phyloP scores from a whole-genome alignment of 1,140 invertebrate genomes.

The Zelostemma sp. region DNA sequence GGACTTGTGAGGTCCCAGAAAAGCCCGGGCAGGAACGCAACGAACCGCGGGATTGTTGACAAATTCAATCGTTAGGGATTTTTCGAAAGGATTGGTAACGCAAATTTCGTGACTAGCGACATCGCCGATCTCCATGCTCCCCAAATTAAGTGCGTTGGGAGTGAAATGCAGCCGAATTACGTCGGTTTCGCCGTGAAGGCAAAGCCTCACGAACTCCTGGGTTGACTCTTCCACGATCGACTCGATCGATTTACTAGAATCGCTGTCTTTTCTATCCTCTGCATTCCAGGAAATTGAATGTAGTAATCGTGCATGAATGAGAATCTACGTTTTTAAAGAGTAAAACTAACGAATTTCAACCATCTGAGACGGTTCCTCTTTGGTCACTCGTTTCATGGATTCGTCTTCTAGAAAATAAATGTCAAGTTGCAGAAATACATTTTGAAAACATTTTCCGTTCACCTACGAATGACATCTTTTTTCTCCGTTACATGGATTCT shows the following conservation, averaged over 20 bases:
- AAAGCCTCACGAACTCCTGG: slow-evolving; percentile 15
- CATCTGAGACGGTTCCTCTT: no score
- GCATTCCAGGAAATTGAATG: no score
- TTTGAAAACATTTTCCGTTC: no score
- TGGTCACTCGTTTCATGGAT: no score
- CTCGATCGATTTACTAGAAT: no score
- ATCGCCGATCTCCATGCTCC: slow-evolving; percentile 33
- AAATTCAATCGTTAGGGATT: slow-evolving; percentile 37
- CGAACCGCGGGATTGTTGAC: slow-evolving; percentile 16
- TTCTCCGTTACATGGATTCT: slow-evolving; percentile 39
- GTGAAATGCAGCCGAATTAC: slow-evolving; percentile 28
- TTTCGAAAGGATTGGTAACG: slow-evolving; percentile 42
- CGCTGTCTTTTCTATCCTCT: no score
- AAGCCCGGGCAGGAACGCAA: slow-evolving; percentile 28
- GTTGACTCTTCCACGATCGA: no score
- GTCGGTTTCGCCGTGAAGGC: slow-evolving; percentile 48
- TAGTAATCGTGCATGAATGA: no score
- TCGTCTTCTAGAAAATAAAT: no score
- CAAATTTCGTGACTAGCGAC: slow-evolving; percentile 28
- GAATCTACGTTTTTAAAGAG: no score
- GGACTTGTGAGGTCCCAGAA: slow-evolving; percentile 30
- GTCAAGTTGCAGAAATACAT: no score
- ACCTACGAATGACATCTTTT: slow-evolving; percentile 32
- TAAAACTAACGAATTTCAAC: no score
- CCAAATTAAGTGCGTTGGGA: slow-evolving; percentile 43